These are phyloP conservation scores for Sinocyclocheilus anophthalmus DNA, from an alignment of 2,113 vertebrate species.

Conservation along the genomic window DNA sequence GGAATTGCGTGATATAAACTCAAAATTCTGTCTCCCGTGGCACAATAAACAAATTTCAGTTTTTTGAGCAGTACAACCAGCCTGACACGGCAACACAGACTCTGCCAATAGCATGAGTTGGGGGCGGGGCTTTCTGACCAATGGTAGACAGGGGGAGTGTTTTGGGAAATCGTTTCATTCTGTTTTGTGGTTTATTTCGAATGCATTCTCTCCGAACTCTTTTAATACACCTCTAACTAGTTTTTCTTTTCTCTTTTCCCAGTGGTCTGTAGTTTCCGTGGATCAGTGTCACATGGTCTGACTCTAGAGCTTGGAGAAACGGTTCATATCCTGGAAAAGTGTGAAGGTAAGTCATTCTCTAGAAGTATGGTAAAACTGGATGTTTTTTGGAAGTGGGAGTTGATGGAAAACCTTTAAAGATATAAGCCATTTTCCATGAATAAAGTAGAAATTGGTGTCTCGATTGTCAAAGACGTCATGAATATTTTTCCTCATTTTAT, in stretches of 20 bases:
- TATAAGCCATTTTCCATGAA: too few relatives aligned
- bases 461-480: too few relatives aligned
- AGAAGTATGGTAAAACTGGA: neutral
- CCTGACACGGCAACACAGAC: neutral
- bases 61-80: neutral
- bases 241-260: conserved; percentile 45
- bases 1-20: too few relatives aligned
- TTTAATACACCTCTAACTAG: neutral
- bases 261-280: conserved; percentile 95
- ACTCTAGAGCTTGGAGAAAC: conserved; percentile 95
- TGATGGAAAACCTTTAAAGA: too few relatives aligned
- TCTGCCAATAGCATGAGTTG: neutral
- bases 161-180: neutral
- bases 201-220: neutral
- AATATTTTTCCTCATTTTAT: neutral
- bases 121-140: neutral
- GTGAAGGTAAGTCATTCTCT: conserved; percentile 82
- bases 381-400: too few relatives aligned
- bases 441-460: too few relatives aligned
- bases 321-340: conserved; percentile 95
- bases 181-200: neutral
- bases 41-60: neutral
- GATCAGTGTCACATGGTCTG: conserved; percentile 86
- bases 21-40: too few relatives aligned
- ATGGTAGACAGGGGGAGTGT: neutral